Percentiles rank a stretch among this genome's conserved stretches.
phyloP scores from a whole-genome alignment of 2,113 vertebrate species.

The Galeopterus variegatus region DNA sequence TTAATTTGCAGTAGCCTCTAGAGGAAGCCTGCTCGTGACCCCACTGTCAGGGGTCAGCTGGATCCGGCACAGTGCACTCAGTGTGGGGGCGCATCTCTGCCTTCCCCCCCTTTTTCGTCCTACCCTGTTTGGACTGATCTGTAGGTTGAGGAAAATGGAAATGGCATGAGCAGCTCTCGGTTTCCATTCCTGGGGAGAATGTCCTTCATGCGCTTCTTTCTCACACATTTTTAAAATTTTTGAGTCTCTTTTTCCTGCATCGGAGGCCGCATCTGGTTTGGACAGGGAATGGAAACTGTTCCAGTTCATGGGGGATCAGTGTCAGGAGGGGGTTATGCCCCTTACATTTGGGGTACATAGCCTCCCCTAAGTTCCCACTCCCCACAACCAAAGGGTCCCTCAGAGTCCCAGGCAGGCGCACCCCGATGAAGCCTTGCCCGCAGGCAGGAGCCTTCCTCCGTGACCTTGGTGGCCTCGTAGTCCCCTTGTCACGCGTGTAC shows the following conservation, averaged over 20 bases:
- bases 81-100: not conserved
- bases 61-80: accelerated
- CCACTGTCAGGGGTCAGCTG: accelerated
- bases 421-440: not conserved
- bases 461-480: accelerated
- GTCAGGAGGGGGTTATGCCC: accelerated
- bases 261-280: accelerated
- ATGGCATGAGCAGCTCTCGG: not conserved
- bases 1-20: not conserved
- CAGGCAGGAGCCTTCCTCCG: accelerated
- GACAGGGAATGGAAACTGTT: not conserved
- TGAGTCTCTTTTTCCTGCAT: not conserved
- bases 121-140: too few species aligned
- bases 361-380: not conserved
- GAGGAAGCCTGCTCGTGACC: not conserved
- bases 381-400: not conserved
- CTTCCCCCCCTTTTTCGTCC: too few species aligned
- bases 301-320: too few species aligned
- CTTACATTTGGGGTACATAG: too few species aligned
- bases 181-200: not conserved
- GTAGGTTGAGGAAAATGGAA: not conserved
- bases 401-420: not conserved
- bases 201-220: not conserved
- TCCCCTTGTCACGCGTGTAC: accelerated
- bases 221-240: not conserved